A percentile compares a stretch with the other conserved stretches of the same genome.
phyloP scores from a whole-genome alignment of 2,113 vertebrate species.

The Genyomyrus donnyi region DNA sequence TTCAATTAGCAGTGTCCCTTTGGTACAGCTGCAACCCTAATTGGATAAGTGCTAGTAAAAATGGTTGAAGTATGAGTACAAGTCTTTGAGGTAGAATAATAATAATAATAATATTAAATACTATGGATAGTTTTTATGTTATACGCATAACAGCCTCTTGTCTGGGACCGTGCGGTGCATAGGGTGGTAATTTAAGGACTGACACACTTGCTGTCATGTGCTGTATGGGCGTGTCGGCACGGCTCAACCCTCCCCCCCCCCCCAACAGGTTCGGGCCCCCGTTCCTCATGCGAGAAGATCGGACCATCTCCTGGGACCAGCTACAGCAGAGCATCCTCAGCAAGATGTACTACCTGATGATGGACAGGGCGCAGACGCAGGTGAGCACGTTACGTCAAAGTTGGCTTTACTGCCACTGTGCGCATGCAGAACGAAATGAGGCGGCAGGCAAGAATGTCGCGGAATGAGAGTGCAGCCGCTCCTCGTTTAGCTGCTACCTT shows the following conservation, averaged over 20 bases:
- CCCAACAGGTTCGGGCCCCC: slow-evolving; percentile 79
- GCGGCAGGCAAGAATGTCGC: not conserved
- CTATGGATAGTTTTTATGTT: not conserved
- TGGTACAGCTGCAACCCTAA: not conserved
- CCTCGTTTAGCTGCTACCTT: not conserved
- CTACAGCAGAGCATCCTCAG: slow-evolving; percentile 77
- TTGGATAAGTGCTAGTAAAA: not conserved
- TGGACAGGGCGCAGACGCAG: slow-evolving; percentile 51
- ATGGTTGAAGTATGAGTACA: not conserved
- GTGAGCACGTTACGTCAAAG: slow-evolving; percentile 33
- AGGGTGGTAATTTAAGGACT: not conserved
- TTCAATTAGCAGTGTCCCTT: not conserved
- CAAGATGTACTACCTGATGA: slow-evolving; percentile 74
- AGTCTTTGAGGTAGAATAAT: not conserved
- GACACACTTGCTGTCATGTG: not conserved
- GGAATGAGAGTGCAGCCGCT: not conserved
- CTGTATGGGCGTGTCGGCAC: not conserved
- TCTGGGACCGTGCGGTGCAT: not conserved
- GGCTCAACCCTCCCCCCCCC: too few species aligned
- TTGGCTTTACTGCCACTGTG: not conserved
- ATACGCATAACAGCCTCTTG: not conserved
- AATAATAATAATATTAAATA: not conserved
- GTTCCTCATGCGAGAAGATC: slow-evolving; percentile 74
- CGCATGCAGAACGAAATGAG: not conserved
- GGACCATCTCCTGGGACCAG: slow-evolving; percentile 76